Percentiles rank a stretch among this genome's conserved stretches.
phyloP scores from a whole-genome alignment of 2,113 vertebrate species.

The Sapajus apella region DNA sequence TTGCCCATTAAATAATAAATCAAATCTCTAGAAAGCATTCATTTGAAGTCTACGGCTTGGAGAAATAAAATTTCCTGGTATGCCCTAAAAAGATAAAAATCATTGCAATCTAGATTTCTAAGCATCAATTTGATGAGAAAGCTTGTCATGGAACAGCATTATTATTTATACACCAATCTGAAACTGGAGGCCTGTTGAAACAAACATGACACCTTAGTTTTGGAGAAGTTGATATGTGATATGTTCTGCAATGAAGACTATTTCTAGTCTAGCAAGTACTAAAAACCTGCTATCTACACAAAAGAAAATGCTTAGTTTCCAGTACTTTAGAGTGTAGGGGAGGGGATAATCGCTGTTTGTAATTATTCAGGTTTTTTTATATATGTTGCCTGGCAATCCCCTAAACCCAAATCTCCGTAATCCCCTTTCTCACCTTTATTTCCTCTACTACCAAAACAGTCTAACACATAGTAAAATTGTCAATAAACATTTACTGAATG shows the following conservation, averaged over 20 bases:
- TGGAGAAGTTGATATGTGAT: background rate
- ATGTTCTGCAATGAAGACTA: background rate
- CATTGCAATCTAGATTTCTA: background rate
- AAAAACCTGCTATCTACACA: background rate
- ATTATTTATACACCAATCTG: constrained; percentile 16
- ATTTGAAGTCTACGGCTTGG: background rate
- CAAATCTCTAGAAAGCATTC: background rate
- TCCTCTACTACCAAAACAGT: background rate
- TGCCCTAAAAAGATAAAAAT: background rate
- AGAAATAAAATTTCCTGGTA: background rate
- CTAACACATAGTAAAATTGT: background rate
- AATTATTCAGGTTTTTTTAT: background rate
- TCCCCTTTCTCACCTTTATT: background rate
- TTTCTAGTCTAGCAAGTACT: background rate
- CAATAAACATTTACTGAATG: background rate
- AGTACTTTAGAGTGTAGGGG: background rate
- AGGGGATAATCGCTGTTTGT: background rate
- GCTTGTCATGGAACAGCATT: background rate
- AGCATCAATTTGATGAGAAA: background rate
- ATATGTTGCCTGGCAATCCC: background rate
- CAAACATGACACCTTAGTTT: background rate
- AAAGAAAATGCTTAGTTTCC: background rate
- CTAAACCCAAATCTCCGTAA: background rate
- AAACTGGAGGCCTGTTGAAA: background rate
- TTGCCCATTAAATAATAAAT: background rate